A percentile compares a stretch with the other conserved stretches of the same genome.
Conservation (phyloP, 2,113 vertebrate genomes). For the Microtus montanus region DNA sequence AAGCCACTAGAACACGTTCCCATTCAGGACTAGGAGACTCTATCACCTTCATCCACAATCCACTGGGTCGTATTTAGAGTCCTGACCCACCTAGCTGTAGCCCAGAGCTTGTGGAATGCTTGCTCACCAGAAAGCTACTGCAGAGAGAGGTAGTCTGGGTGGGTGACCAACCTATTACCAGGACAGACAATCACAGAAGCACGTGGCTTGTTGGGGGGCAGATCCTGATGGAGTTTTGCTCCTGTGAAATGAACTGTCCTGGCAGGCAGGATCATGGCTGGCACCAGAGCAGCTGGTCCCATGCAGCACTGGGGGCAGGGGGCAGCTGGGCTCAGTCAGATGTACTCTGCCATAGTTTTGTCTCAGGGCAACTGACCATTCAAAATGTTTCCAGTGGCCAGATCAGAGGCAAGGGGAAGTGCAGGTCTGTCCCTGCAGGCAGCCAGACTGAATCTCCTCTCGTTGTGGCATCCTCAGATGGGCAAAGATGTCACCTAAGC, state of each 20-base stretch:
- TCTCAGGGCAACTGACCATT: accelerated
- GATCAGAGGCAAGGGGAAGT: no score
- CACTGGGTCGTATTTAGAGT: background rate
- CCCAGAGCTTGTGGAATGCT: background rate
- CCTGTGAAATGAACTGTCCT: background rate
- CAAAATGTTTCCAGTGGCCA: background rate
- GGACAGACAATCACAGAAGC: accelerated
- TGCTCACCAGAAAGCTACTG: background rate
- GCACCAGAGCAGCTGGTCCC: background rate
- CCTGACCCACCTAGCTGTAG: background rate
- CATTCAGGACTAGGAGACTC: background rate
- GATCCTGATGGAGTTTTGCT: no score
- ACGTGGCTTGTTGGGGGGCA: background rate
- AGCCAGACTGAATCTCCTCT: background rate
- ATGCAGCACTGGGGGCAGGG: accelerated
- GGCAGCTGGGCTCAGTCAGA: background rate
- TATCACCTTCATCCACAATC: background rate
- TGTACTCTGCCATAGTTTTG: accelerated
- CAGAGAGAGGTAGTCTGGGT: background rate
- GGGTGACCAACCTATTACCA: background rate
- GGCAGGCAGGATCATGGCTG: background rate
- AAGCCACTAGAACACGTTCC: background rate
- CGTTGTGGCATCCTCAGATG: background rate
- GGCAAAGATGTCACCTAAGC: background rate
- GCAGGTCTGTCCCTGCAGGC: accelerated